Evolutionary conservation across 2,888 invertebrate species (phyloP), one percentile per base, ranked within the genome.

Genomic region (Trachelus troglodyta): DNA sequence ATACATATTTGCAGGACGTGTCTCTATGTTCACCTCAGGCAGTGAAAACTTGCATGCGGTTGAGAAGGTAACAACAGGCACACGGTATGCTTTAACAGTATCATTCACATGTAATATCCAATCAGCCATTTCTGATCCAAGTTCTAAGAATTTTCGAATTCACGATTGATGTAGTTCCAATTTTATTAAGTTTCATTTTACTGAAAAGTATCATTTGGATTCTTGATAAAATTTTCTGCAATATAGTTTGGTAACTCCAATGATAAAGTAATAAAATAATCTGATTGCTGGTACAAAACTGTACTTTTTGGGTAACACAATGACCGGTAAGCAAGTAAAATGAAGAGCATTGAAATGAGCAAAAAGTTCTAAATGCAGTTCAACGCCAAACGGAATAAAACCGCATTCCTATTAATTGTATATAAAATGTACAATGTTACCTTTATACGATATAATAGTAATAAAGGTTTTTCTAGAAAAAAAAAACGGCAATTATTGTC

Each of bases 1-100:
- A 74, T 76, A n/a, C 79, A 34, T 76, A 71, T 88, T 88, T 35
- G 88, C 23, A 94, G 94, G 96, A 31, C 93, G 98, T 82, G 94
- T 97, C 1, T 95, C 95, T 40, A 95, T 96, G 92, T 98, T 97
- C 89, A 97, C 97, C 0, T 97, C 98, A 74, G 98, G 97, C 23
- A 94, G 94, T 69, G 98, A 98, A 92, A 98, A 98, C 92, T 90
- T 94, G 0, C 97, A 98, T 91, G 94, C 93, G 90, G 96, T 98
- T 3, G 97, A 98, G 91, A 94, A 94, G 90, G 96, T 98, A 6
- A 93, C 93, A 12, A 93, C 94, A 34, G 98, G 98, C 30, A 93
- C 93, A 23, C 93, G 97, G 88, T 97, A 95, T 91, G 97, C 97
- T 6, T 93, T 97, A 83, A 97, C 97, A 0, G 94, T 98, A 75